Conservation (phyloP, 2,797 vertebrate species). For the Nothura maculosa region DNA sequence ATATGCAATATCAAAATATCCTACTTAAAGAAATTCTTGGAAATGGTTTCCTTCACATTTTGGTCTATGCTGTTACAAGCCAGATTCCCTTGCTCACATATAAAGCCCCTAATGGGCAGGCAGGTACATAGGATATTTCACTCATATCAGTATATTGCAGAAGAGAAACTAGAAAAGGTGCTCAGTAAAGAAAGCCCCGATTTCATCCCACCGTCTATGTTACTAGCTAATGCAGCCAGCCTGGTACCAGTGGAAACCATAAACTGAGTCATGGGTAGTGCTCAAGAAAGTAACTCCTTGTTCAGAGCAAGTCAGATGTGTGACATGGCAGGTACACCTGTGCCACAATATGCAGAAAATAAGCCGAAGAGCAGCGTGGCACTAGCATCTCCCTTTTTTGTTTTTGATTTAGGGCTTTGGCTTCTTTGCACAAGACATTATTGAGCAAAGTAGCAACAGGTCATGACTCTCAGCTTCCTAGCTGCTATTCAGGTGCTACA, state of each 20-base stretch:
- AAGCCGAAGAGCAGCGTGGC: background rate
- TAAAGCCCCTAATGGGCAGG: background rate
- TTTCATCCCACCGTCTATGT: background rate
- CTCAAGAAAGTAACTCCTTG: background rate
- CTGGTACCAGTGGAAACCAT: background rate
- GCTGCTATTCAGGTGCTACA: background rate
- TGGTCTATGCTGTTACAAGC: background rate
- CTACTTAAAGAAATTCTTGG: background rate
- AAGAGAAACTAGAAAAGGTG: background rate
- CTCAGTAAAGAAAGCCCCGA: background rate
- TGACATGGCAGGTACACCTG: fast-evolving
- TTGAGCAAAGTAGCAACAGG: background rate
- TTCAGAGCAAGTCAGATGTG: background rate
- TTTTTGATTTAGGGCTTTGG: background rate
- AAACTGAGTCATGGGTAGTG: background rate
- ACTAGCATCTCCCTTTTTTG: background rate
- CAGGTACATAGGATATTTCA: background rate
- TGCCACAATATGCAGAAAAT: background rate
- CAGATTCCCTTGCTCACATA: background rate
- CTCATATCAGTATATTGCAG: background rate
- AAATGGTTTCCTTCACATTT: background rate
- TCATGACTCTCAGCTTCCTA: background rate
- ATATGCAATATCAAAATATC: background rate
- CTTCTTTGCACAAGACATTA: background rate
- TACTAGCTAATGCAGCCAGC: background rate